Base-by-base conservation (phyloP, 64 coral and sea anemone genomes). In the Pocillopora verrucosa region DNA sequence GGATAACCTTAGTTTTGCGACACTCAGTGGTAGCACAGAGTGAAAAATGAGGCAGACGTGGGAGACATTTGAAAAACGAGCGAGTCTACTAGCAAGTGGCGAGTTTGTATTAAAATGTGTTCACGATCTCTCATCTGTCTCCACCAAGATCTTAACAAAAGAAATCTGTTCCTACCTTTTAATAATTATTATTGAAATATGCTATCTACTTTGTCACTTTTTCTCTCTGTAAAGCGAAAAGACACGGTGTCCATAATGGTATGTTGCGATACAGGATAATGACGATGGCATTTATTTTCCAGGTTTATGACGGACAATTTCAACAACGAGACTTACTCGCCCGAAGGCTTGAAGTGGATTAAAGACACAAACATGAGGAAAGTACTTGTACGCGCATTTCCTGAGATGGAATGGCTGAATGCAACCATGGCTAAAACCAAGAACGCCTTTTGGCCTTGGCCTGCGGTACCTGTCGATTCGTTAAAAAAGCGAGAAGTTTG, bases 381-480 rank as follows among this genome's bases (percentile, higher is more conserved):
- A 25, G 87, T 96, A 41, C 87, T 96, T 13, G 60, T 90, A 5
- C 67, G 91, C 10, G 91, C 90, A 15, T 96, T 93, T 26, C 76
- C 78, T 15, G 82, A 93, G 5, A 74, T 87, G 3, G 61, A 86
- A 1, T 25, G 73, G 59, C 91, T 96, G 67, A 60, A 12, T 0
- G 34, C 35, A 13, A 35, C 93, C 16, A 19, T 96, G 24, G 56
- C 58, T n/a, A 90, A 78, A 19, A 68, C 79, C 12, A 59, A 93
- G 2, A 96, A 93, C 87, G 91, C 94, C 13, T 96, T 96, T 59
- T 96, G 90, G 34, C 94, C 94, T 11, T 96, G 94, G 91, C 62
- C 80, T n/a, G 61, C 13, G 56, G 4, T 11, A 70, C 6, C 25
- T 24, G 67, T 20, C 20, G 20, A 24, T 20, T 61, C 67, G 10